Evolutionary conservation across 1,140 invertebrate genomes (phyloP).

Genomic region (Ooceraea biroi): DNA sequence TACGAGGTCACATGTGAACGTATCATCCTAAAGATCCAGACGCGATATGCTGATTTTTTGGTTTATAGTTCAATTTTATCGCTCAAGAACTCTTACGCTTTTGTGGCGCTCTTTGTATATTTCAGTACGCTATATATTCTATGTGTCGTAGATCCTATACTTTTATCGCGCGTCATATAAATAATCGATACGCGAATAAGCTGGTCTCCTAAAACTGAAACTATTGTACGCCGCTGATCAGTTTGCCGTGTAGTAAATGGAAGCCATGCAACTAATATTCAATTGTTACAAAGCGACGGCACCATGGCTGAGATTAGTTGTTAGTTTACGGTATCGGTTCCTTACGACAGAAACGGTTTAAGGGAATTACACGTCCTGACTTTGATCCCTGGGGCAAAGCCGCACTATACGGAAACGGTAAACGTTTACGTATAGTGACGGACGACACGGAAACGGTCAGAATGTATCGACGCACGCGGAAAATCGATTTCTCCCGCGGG

Average conservation of each 20-base stretch:
- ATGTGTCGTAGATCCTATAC: too few relatives aligned
- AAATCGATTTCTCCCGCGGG: conserved; percentile 73
- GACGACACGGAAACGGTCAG: conserved; percentile 49
- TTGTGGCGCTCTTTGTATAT: background rate
- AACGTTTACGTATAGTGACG: conserved; percentile 58
- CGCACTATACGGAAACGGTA: conserved; percentile 36
- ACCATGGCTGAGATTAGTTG: conserved; percentile 24
- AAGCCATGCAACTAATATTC: conserved; percentile 5
- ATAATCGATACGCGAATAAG: background rate
- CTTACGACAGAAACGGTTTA: conserved; percentile 12
- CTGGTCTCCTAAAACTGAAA: background rate
- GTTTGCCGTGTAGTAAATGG: background rate
- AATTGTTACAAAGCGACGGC: background rate
- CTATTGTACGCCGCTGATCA: background rate
- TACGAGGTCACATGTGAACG: conserved; percentile 6
- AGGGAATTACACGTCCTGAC: conserved; percentile 52
- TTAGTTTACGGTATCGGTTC: conserved; percentile 24
- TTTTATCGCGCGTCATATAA: conserved; percentile 26
- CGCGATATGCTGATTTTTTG: conserved; percentile 33
- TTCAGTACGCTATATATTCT: background rate
- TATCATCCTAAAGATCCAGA: conserved; percentile 26
- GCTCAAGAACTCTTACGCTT: conserved; percentile 3
- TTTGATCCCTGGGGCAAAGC: conserved; percentile 30
- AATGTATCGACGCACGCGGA: conserved; percentile 63
- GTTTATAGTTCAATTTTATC: conserved; percentile 47